Evolutionary conservation across 2,888 invertebrate genomes (phyloP), one percentile per base, ranked within the genome.

Genomic region (Tupiocoris notatus): DNA sequence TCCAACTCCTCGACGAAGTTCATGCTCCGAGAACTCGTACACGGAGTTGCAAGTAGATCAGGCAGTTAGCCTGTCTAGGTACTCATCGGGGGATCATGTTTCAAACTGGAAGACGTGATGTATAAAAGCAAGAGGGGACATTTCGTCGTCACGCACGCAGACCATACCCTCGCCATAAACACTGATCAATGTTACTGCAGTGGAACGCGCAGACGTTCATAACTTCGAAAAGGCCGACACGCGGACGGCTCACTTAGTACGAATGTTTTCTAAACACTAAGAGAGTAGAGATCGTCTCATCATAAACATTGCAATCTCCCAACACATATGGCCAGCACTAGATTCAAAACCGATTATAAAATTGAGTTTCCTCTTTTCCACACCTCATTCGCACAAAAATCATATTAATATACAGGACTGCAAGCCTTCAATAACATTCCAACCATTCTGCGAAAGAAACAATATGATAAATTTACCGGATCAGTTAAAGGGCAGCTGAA

Each of bases 71-170:
- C 12, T 7, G 39, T 7, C 39, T 39, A 12, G 12, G 39, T 39
- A 39, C 39, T 39, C 39, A 39, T 39, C 39, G 39, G 12, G 12
- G 39, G 39, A 39, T 39, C 67, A 67, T 67, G 59, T 59, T 70
- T 70, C 25, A 59, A 21, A 25, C 22, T 22, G 17, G 23, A 25
- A 59, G 59, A 59, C 39, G 39, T 70, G 70, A 70, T 59, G 70
- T 70, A 70, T 70, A 59, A 59, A 18, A 59, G 59, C 59, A 56
- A 63, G 54, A 3, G 3, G 67, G 57, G 70, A 59, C 70, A 70
- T 70, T 39, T 70, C 24, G 70, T 70, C 70, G 70, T 70, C 70
- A 70, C 70, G 70, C 70, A 70, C 59, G 59, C n/a, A 24, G 39
- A 7, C 39, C 39, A 39, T 39, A 39, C 6, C 39, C 39, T 7